Conservation (phyloP, 2,888 invertebrate genomes). For the Abscondita cerata region DNA sequence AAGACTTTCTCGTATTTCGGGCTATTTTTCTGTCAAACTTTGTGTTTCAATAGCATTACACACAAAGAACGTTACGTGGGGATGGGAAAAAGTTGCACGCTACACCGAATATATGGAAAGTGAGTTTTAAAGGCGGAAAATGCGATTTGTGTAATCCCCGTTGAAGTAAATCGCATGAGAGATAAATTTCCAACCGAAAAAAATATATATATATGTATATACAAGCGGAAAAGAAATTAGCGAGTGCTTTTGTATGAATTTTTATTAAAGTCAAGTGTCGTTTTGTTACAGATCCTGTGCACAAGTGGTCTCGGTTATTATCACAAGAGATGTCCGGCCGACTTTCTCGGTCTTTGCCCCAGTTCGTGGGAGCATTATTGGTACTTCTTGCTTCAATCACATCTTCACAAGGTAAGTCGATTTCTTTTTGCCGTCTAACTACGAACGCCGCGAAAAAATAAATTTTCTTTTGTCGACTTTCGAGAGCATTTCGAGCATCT, state of each 20-base stretch:
- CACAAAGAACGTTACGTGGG: no score
- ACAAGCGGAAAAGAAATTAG: no score
- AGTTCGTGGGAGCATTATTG: constrained; percentile 18
- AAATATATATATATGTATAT: no score
- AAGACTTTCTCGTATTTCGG: no score
- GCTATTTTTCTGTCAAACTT: no score
- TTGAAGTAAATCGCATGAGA: constrained; percentile 9
- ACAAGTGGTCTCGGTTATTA: constrained; percentile 24
- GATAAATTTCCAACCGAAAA: background rate
- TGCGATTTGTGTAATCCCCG: constrained; percentile 9
- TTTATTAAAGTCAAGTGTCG: background rate
- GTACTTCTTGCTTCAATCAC: constrained; percentile 26
- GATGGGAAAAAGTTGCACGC: background rate
- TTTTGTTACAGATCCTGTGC: constrained; percentile 24
- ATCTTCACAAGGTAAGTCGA: constrained; percentile 31
- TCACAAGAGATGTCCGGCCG: constrained; percentile 28
- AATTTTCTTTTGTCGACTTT: background rate
- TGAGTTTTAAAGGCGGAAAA: constrained; percentile 10
- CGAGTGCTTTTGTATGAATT: no score
- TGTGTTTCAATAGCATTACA: no score
- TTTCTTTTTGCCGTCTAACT: constrained; percentile 11
- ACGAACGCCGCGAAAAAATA: no score
- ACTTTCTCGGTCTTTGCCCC: constrained; percentile 31
- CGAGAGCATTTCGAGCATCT: no score
- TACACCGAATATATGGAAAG: constrained; percentile 2